Evolutionary conservation across 2,797 vertebrate species (phyloP), one percentile per base, ranked within the genome.

Genomic region (Lutjanus campechanus): DNA sequence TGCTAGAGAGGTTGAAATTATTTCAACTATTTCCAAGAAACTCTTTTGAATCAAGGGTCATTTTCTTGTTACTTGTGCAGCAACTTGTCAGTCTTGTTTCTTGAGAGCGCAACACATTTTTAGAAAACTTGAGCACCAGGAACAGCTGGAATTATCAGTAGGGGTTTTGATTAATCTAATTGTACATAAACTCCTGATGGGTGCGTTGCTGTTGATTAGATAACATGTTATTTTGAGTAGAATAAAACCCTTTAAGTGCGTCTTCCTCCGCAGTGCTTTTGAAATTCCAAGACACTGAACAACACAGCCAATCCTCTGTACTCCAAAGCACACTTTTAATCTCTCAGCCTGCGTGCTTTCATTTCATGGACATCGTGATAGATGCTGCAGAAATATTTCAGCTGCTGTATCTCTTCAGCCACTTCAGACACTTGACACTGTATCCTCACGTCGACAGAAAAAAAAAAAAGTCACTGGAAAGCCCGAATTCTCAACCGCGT

Each of bases 301-400:
- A 47, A 59, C 64, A 64, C 75, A 69, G 65, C 64, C 67, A 68
- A 22, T 55, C 65, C 43, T 73, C 56, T 79, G 59, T 51, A 36
- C 77, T 76, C 44, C n/a, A 49, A 25, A 82, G 77, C 29, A 54
- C 9, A 12, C 58, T 82, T 89, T 81, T 79, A 69, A 89, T 81
- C 87, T 78, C 71, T 68, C 22, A 10, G 69, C 49, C 65, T 61
- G 71, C 51, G 58, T 11, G 71, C 76, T 88, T 93, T 77, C 51
- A 78, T 85, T 84, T 53, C 43, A 75, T 12, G 29, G 43, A 61
- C 43, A 36, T 36, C 29, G 65, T 81, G 75, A 76, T 84, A 58
- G 87, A 79, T 63, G 68, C 81, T 56, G 70, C 77, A 62, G 70
- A 85, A 71, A 55, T 54, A 79, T 62, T 51, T 90, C 79, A 77